Percentiles rank a stretch among this genome's conserved stretches.
These are phyloP conservation scores for Acanthacorydalis orientalis DNA, from an alignment of 2,888 invertebrate species.

Conservation along the genomic window DNA sequence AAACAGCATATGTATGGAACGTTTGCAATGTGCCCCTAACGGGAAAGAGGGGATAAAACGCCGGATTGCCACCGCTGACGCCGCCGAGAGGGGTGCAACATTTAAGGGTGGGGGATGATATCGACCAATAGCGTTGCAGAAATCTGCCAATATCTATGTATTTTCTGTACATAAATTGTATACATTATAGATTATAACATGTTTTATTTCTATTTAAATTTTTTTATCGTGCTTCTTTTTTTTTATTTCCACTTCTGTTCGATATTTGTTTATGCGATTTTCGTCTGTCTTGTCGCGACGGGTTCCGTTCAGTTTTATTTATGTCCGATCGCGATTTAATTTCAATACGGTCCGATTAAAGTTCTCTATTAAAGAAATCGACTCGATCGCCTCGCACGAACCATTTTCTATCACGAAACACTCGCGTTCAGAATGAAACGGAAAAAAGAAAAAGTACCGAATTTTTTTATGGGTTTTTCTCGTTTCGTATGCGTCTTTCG, in stretches of 20 bases:
- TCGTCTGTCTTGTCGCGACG: neutral
- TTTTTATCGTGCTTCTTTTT: neutral
- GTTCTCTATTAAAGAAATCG: too few relatives aligned
- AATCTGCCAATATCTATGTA: slow-evolving; percentile 24
- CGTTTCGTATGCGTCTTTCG: too few relatives aligned
- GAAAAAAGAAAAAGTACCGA: too few relatives aligned
- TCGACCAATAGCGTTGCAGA: slow-evolving; percentile 18
- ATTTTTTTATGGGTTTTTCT: too few relatives aligned
- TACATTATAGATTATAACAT: slow-evolving; percentile 27
- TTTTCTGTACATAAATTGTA: slow-evolving; percentile 29
- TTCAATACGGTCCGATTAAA: too few relatives aligned
- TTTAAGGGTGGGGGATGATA: slow-evolving; percentile 9
- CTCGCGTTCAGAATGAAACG: too few relatives aligned
- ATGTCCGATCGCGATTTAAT: too few relatives aligned
- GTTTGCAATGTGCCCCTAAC: slow-evolving; percentile 4
- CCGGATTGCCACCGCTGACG: neutral
- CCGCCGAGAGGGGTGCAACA: slow-evolving; percentile 4
- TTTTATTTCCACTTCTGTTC: slow-evolving; percentile 1
- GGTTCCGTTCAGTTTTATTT: neutral
- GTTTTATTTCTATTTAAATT: slow-evolving; percentile 1
- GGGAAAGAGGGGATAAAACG: slow-evolving; percentile 4
- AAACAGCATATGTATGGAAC: slow-evolving; percentile 23
- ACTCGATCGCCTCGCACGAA: too few relatives aligned
- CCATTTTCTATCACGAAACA: too few relatives aligned
- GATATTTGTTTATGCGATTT: neutral